phyloP scores from a whole-genome alignment of 1,140 invertebrate genomes.

The Apis cerana region DNA sequence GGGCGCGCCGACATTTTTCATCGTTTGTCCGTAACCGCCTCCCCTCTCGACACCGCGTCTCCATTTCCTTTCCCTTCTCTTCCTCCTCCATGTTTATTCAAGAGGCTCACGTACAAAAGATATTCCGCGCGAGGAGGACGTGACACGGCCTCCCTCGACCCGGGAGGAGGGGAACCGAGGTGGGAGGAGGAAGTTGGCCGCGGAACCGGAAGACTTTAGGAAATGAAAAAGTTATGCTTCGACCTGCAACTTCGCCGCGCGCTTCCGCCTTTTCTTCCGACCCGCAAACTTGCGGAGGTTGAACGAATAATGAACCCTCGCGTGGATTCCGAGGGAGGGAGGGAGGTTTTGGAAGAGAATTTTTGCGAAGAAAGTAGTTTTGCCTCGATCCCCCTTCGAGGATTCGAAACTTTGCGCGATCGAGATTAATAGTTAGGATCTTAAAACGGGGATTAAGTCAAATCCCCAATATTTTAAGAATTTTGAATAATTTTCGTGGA shows the following conservation, averaged over 20 bases:
- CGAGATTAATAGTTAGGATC: too few relatives aligned
- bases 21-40: conserved; percentile 73
- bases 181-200: conserved; percentile 34
- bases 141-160: conserved; percentile 54
- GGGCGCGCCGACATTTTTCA: conserved; percentile 74
- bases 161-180: too few relatives aligned
- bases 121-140: conserved; percentile 75
- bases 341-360: too few relatives aligned
- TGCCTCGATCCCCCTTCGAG: too few relatives aligned
- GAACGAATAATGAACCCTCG: conserved; percentile 39
- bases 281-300: conserved; percentile 27
- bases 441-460: too few relatives aligned
- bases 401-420: too few relatives aligned
- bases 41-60: conserved; percentile 6
- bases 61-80: conserved; percentile 40
- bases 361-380: too few relatives aligned
- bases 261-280: conserved; percentile 55
- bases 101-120: conserved; percentile 79
- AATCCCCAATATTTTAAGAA: too few relatives aligned
- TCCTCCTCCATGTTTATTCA: conserved; percentile 78
- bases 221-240: conserved; percentile 80
- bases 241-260: conserved; percentile 48
- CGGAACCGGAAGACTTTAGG: conserved; percentile 74
- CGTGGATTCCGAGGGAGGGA: neutral
- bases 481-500: too few relatives aligned